Base-by-base conservation (phyloP, 2,113 vertebrate species). In the Notothenia rossii region DNA sequence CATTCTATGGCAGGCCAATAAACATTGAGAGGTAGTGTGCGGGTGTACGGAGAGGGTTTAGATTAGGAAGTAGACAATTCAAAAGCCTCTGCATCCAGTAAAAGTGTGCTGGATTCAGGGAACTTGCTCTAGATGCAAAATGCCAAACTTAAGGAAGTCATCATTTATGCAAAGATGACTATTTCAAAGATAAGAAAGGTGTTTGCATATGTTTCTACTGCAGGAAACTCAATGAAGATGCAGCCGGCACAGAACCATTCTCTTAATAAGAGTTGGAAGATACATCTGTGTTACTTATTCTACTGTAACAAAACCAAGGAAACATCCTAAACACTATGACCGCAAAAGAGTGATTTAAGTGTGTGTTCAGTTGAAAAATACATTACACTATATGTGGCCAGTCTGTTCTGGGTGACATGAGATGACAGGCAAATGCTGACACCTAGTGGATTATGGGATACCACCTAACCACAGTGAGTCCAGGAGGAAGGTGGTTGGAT, bases 401-500 rank as follows among this genome's bases (percentile, higher is more conserved):
- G 13, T 7, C 10, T 10, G 13, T 8, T 5, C 22, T 46, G 22
- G 13, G 5, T 33, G 43, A 36, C 10, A 1, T 46, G 4, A 63
- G 63, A 81, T 14, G 17, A 77, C 77, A 72, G 65, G 49, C 10
- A 12, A 84, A 85, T 77, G 62, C 84, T 91, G 91, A 91, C 92
- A 88, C 86, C 92, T 90, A 59, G 90, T 91, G 92, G 90, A 72
- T 22, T 2, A 48, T 64, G 11, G 6, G 14, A 77, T n/a, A 36
- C 5, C 10, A 9, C 36, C 14, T 0, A 1, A 36, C 0, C 5
- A 25, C 10, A 20, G 0, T 18, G 18, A 45, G 15, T 36, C 3
- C 10, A 15, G 7, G 29, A 68, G 50, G 50, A 40, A 5, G 65
- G 36, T 6, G 65, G 13, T 20, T 20, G 72, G 43, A 68, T 72